These are phyloP conservation scores for Arrhopalites spinosus DNA, from an alignment of 2,888 invertebrate species.

Conservation along the genomic window DNA sequence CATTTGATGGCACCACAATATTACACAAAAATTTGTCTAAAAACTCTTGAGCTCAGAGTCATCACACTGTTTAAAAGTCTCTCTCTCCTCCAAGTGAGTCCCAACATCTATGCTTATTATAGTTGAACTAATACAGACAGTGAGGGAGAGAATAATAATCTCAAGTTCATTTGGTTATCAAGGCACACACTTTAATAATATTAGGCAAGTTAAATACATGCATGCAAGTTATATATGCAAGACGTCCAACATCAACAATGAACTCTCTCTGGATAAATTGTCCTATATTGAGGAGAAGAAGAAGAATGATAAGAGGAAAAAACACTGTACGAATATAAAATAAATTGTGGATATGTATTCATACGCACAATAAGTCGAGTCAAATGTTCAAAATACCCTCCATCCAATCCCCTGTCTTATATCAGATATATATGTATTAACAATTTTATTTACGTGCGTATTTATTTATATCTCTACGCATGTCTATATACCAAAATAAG, in stretches of 20 bases:
- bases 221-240: neutral
- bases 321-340: no score
- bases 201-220: neutral
- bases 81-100: no score
- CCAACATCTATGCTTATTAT: no score
- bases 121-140: no score
- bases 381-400: no score
- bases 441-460: neutral
- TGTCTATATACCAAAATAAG: neutral
- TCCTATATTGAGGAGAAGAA: no score
- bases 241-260: neutral
- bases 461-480: neutral
- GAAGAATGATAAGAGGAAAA: no score
- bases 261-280: neutral
- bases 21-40: no score
- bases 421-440: no score
- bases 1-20: no score
- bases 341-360: neutral
- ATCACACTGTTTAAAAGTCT: no score
- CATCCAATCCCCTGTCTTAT: neutral
- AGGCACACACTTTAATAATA: slow-evolving; percentile 2
- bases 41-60: no score
- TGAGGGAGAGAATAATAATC: slow-evolving; percentile 8
- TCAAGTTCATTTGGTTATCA: slow-evolving; percentile 18
- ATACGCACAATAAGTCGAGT: neutral